phyloP scores from a whole-genome alignment of 2,797 vertebrate species.

The Molossus alvarezi region DNA sequence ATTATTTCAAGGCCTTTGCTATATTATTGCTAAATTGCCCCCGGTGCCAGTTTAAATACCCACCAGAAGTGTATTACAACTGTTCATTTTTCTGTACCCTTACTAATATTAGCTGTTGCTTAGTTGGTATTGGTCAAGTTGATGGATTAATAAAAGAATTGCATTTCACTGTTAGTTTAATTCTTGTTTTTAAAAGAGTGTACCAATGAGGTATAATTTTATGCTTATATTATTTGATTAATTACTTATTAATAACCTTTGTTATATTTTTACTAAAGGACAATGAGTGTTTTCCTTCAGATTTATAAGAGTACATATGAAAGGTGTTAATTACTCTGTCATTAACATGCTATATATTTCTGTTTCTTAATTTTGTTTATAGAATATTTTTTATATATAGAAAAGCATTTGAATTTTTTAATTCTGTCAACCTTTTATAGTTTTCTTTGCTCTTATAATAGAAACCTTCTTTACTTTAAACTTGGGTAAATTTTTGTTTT shows the following conservation, averaged over 20 bases:
- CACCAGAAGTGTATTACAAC: neutral
- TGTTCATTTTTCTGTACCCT: neutral
- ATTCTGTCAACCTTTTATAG: neutral
- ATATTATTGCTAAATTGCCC: neutral
- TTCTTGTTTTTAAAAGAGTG: conserved; percentile 1
- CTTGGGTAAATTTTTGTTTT: conserved; percentile 67
- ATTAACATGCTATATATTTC: neutral
- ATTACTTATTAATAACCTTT: conserved; percentile 32
- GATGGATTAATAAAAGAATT: conserved; percentile 27
- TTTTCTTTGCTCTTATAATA: conserved; percentile 18
- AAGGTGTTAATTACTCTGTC: neutral
- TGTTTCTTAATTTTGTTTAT: conserved; percentile 44
- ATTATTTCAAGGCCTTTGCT: conserved; percentile 21
- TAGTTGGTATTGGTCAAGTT: neutral
- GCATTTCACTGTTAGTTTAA: conserved; percentile 23
- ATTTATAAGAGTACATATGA: conserved; percentile 1
- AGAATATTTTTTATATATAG: conserved; percentile 4
- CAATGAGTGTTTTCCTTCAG: neutral
- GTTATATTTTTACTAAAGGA: conserved; percentile 36
- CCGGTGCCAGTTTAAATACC: neutral
- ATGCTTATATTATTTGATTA: neutral
- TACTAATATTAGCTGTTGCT: neutral
- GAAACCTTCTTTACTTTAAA: conserved; percentile 19
- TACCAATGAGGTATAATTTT: neutral
- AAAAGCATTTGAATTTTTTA: conserved; percentile 19